phyloP scores from a whole-genome alignment of 2,888 invertebrate species.

The Busseola fusca region DNA sequence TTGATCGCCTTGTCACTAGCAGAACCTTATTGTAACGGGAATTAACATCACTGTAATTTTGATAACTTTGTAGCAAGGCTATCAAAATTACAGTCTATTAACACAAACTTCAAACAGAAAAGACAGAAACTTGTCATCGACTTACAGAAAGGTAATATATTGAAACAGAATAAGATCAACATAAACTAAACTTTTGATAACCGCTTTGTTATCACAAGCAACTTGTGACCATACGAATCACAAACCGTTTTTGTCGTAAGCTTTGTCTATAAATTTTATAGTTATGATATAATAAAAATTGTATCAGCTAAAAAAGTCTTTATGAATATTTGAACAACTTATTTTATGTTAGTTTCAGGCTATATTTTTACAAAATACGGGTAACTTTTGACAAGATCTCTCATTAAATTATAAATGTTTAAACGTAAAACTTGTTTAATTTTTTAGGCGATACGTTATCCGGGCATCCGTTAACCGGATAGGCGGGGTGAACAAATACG shows the following conservation, averaged over 20 bases:
- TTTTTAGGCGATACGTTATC: constrained; percentile 53
- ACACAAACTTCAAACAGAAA: background rate
- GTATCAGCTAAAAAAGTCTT: background rate
- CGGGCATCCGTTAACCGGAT: constrained; percentile 58
- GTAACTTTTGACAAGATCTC: constrained; percentile 12
- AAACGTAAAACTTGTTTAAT: constrained; percentile 47
- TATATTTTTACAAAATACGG: constrained; percentile 7
- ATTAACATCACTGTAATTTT: no score
- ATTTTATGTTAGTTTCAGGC: constrained; percentile 10
- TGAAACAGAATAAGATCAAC: constrained; percentile 7
- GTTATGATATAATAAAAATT: background rate
- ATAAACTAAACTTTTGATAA: background rate
- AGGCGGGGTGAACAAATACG: constrained; percentile 54
- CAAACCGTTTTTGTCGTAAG: background rate
- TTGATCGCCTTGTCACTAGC: no score
- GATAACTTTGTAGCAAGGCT: no score
- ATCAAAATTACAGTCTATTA: no score
- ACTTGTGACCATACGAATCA: background rate
- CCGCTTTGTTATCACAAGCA: background rate
- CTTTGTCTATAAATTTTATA: background rate
- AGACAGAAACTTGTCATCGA: no score
- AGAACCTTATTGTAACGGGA: no score
- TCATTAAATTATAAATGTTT: constrained; percentile 34
- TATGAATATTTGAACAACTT: constrained; percentile 20
- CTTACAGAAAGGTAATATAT: background rate